These are phyloP conservation scores for Limnothrissa miodon DNA, from an alignment of 2,113 vertebrate species.

Conservation along the genomic window DNA sequence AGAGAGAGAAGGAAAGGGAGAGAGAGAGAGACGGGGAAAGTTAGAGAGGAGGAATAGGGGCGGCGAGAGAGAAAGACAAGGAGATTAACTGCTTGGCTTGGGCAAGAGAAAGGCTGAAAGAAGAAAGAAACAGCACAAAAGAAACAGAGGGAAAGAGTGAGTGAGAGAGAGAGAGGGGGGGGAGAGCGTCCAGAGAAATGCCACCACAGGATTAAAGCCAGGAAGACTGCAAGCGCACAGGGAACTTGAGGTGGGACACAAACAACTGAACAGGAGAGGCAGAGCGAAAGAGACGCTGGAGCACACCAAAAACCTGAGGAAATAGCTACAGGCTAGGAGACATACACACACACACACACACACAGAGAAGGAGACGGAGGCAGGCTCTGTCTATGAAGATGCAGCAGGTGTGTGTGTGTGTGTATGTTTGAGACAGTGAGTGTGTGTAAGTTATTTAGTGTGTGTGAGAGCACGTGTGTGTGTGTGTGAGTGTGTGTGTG, in stretches of 20 bases:
- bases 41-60: slow-evolving; percentile 40
- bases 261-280: background rate
- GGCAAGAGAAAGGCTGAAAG: background rate
- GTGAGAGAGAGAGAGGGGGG: background rate
- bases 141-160: background rate
- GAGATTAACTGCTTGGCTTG: background rate
- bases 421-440: background rate
- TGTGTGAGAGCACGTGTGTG: background rate
- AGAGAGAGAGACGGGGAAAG: slow-evolving; percentile 27
- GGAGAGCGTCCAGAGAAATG: background rate
- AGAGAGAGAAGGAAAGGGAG: slow-evolving; percentile 44
- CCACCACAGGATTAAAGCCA: slow-evolving; percentile 5
- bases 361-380: background rate
- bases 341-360: no score
- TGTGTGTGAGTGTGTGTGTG: background rate
- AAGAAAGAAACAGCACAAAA: background rate
- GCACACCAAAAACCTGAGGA: background rate
- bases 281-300: background rate
- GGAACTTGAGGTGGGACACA: background rate
- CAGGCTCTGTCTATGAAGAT: background rate
- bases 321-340: background rate
- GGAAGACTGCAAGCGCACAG: background rate
- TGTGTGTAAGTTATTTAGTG: background rate
- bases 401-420: slow-evolving; percentile 15
- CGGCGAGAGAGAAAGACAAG: slow-evolving; percentile 17